Evolutionary conservation across 2,888 invertebrate species (phyloP).

Genomic region (Amiota minor): DNA sequence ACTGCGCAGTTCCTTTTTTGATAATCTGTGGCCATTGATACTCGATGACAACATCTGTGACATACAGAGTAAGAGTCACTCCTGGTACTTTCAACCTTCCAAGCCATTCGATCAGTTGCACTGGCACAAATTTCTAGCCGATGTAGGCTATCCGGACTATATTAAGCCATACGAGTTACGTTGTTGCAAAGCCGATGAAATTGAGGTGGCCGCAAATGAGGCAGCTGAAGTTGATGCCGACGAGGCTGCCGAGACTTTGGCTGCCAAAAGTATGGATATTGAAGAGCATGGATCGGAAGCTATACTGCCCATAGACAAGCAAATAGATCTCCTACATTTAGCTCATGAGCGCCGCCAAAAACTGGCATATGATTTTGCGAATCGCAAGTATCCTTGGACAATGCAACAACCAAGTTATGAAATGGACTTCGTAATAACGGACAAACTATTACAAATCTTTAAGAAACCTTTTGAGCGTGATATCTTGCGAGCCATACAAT

Average conservation of each 20-base stretch:
- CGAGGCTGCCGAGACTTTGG: slow-evolving; percentile 23
- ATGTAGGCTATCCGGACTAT: slow-evolving; percentile 53
- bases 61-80: slow-evolving; percentile 39
- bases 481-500: slow-evolving; percentile 52
- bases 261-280: slow-evolving; percentile 25
- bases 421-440: slow-evolving; percentile 45
- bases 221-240: slow-evolving; percentile 35
- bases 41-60: slow-evolving; percentile 59
- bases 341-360: slow-evolving; percentile 50
- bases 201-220: slow-evolving; percentile 26
- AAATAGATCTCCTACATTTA: slow-evolving; percentile 34
- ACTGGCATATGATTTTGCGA: slow-evolving; percentile 60
- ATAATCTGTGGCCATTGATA: slow-evolving; percentile 65
- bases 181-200: slow-evolving; percentile 41
- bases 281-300: slow-evolving; percentile 23
- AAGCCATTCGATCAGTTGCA: slow-evolving; percentile 51
- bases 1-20: slow-evolving; percentile 53
- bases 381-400: slow-evolving; percentile 59
- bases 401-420: slow-evolving; percentile 53
- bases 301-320: slow-evolving; percentile 49
- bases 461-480: slow-evolving; percentile 47
- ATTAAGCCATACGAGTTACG: slow-evolving; percentile 47
- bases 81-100: slow-evolving; percentile 53
- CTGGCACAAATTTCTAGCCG: slow-evolving; percentile 56
- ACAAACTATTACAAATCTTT: slow-evolving; percentile 46